Percentiles rank a stretch among this genome's conserved stretches.
Evolutionary conservation across 2,797 vertebrate species (phyloP).

Genomic region (Taenioides sp.): DNA sequence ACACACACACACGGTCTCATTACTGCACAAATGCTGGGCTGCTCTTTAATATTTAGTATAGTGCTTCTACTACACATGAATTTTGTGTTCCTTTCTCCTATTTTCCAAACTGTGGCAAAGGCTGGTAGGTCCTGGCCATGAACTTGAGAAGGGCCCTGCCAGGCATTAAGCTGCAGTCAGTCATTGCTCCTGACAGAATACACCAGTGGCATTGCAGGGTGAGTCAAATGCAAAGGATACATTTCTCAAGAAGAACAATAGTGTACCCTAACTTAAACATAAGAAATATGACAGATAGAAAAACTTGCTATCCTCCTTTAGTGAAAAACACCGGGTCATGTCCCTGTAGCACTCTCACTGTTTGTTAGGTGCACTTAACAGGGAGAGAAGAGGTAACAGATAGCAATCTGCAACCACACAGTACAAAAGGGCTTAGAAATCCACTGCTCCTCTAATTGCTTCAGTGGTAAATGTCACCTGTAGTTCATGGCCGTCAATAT

Average conservation of each 20-base stretch:
- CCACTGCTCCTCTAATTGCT: constrained; percentile 1
- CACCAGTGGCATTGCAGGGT: not conserved
- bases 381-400: not conserved
- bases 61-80: not conserved
- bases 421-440: constrained; percentile 7
- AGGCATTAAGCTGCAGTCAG: no score
- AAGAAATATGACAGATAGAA: not conserved
- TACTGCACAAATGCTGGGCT: not conserved
- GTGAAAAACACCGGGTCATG: not conserved
- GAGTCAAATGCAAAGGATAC: not conserved
- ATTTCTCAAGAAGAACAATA: not conserved
- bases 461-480: not conserved
- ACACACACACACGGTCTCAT: not conserved
- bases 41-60: not conserved
- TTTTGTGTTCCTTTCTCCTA: not conserved
- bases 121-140: not conserved
- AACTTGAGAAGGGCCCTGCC: not conserved
- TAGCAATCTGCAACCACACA: constrained; percentile 5
- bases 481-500: not conserved
- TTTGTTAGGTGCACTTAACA: constrained; percentile 1
- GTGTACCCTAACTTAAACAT: not conserved
- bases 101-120: not conserved
- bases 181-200: not conserved
- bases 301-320: constrained; percentile 17
- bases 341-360: not conserved